Conservation (phyloP, 2,113 vertebrate genomes). For the Rhea americana region DNA sequence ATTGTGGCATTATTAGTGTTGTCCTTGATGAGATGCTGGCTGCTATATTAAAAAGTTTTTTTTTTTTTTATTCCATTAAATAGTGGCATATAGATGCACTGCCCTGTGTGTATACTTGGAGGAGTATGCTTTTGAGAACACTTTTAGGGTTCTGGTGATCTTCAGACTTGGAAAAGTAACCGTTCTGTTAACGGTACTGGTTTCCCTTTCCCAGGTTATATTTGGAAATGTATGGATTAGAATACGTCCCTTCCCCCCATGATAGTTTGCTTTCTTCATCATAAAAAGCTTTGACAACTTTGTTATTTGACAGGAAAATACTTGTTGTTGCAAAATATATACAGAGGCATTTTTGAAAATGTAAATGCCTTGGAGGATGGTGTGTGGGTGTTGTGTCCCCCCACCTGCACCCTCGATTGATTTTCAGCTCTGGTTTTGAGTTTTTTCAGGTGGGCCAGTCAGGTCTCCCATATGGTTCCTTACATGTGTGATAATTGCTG, state of each 20-base stretch:
- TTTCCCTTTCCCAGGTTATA: background rate
- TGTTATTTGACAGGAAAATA: background rate
- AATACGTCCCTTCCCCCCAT: background rate
- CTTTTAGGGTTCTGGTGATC: background rate
- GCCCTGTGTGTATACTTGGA: background rate
- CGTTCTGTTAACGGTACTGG: background rate
- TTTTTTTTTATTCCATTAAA: background rate
- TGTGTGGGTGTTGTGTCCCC: too few species aligned
- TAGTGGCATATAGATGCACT: background rate
- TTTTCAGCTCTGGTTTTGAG: background rate
- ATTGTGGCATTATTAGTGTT: background rate
- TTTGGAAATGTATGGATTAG: fast-evolving
- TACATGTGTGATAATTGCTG: background rate
- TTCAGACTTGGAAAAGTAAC: background rate
- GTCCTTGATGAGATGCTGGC: background rate
- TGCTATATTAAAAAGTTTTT: background rate
- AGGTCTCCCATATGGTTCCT: background rate
- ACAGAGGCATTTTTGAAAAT: background rate
- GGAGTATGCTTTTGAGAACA: background rate
- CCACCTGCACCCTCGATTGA: background rate
- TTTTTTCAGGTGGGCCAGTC: background rate
- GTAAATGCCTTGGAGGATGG: background rate
- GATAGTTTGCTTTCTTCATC: background rate
- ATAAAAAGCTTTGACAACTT: background rate
- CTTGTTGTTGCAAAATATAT: background rate